phyloP scores from a whole-genome alignment of 2,888 invertebrate genomes.

The Cyaniris semiargus region DNA sequence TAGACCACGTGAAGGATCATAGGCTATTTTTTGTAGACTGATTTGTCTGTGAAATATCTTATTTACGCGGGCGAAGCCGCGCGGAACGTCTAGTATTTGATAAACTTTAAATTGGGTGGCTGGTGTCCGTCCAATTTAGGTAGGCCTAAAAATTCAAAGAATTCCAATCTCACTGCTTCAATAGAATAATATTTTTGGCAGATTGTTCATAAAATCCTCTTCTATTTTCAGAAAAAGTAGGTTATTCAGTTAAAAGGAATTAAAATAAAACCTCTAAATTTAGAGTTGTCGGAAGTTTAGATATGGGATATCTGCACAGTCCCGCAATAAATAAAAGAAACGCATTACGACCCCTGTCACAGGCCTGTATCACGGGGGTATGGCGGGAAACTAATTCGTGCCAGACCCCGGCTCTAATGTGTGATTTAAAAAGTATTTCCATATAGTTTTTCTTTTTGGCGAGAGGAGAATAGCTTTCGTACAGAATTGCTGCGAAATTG shows the following conservation, averaged over 20 bases:
- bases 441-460: not conserved
- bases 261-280: not conserved
- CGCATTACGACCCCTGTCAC: constrained; percentile 28
- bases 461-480: not conserved
- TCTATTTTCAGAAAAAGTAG: not conserved
- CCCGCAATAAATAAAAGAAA: constrained; percentile 27
- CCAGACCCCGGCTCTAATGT: constrained; percentile 16
- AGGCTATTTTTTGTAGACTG: no score
- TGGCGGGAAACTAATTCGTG: constrained; percentile 13
- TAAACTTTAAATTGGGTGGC: no score
- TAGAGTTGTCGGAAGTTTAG: not conserved
- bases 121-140: no score
- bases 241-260: not conserved
- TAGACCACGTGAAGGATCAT: no score
- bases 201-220: no score
- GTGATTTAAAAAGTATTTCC: not conserved
- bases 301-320: constrained; percentile 12
- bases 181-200: no score
- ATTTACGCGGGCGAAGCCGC: no score
- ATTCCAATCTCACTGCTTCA: no score
- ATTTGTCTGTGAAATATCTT: no score
- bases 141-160: no score
- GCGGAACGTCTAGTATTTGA: no score
- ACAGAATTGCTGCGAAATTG: not conserved
- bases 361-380: constrained; percentile 18